These are phyloP conservation scores for Oncorhynchus keta DNA, from an alignment of 2,113 vertebrate genomes.

Conservation along the genomic window DNA sequence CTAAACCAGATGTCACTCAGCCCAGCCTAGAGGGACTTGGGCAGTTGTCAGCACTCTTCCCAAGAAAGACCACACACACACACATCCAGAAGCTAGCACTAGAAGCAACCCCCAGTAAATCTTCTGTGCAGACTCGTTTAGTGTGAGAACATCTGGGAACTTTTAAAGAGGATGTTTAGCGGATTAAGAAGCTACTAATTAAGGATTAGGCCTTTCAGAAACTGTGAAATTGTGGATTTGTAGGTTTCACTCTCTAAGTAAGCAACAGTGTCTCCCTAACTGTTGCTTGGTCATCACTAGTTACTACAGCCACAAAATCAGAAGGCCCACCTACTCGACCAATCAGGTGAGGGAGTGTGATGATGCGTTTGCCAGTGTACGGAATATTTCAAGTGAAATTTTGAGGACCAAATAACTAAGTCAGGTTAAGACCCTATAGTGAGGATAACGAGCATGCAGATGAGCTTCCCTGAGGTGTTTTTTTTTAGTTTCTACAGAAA, in stretches of 20 bases:
- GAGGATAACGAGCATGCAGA: too few relatives aligned
- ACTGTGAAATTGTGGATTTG: neutral
- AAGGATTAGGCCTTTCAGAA: neutral
- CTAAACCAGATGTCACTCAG: neutral
- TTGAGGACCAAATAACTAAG: too few relatives aligned
- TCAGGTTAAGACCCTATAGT: too few relatives aligned
- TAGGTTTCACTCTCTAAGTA: neutral
- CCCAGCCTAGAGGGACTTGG: neutral
- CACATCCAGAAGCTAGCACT: neutral
- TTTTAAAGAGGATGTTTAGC: neutral
- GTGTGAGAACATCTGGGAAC: neutral
- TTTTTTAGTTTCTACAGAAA: too few relatives aligned
- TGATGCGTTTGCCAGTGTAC: too few relatives aligned
- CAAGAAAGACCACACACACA: neutral
- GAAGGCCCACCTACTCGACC: too few relatives aligned
- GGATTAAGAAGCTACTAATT: conserved; percentile 5
- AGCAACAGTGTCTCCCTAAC: neutral
- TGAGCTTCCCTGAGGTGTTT: too few relatives aligned
- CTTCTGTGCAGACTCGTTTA: neutral
- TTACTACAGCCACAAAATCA: too few relatives aligned
- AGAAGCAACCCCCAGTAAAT: neutral
- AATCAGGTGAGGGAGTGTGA: too few relatives aligned
- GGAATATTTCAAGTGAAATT: too few relatives aligned
- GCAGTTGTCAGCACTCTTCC: neutral
- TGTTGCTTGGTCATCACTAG: neutral